Base-by-base conservation (phyloP, 2,113 vertebrate genomes). In the Ailuropoda melanoleuca region DNA sequence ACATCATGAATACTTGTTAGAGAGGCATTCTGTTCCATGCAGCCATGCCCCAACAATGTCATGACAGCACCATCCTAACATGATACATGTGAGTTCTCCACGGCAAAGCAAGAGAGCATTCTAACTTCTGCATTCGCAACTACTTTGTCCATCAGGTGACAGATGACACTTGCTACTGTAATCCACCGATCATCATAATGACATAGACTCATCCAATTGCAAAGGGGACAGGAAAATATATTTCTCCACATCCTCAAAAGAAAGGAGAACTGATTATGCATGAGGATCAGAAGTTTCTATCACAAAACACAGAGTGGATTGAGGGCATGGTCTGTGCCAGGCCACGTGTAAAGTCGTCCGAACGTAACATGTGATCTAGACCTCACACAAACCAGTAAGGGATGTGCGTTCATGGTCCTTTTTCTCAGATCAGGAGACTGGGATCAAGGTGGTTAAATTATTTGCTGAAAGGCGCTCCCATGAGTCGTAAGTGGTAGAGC, bases 291-390 rank as follows among this genome's bases (percentile, higher is more conserved):
- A 75, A 34, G 8, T 62, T 19, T 80, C 56, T 26, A 8, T 62
- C 24, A 34, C 37, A 29, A 2, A 1, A 55, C 12, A 2, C 15
- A 37, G 8, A 37, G 15, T 24, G 23, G 5, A 55, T 21, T 10
- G 17, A 68, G 8, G 15, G 8, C 9, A 29, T 62, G 31, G 14
- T 53, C 24, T 74, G 14, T 55, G 43, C 48, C 43, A n/a, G 62
- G 19, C 48, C 34, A 50, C 24, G 34, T 5, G 70, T 15, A 3
- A 6, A 8, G 3, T 6, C 13, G 21, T 50, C 70, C 62, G 10
- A 12, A 64, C 70, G 37, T 1, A 18, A 4, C 4, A 2, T 0
- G 0, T 5, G 11, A 3, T 11, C 46, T 31, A 34, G 10, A 43
- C 26, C 2, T 13, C 39, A 34, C 6, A n/a, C 7, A 19, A 9